Conservation (phyloP, 2,113 vertebrate genomes). For the Megatriorchis doriae region DNA sequence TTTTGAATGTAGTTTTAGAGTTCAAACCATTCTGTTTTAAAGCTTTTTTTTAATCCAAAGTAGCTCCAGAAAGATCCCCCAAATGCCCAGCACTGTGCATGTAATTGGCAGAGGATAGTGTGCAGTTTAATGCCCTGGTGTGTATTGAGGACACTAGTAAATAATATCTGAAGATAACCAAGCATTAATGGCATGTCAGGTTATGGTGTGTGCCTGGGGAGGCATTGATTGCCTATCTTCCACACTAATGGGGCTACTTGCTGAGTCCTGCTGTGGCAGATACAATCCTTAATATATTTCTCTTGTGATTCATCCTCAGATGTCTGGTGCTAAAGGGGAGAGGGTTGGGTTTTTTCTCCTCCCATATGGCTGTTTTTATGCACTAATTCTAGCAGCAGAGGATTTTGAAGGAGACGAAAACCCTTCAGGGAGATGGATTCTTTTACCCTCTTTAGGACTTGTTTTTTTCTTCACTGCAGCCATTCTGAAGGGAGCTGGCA, state of each 20-base stretch:
- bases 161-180: neutral
- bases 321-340: constrained; percentile 1
- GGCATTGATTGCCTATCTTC: neutral
- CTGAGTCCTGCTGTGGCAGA: constrained; percentile 19
- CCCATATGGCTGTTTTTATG: neutral
- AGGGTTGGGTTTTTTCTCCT: neutral
- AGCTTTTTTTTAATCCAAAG: neutral
- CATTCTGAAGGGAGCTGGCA: neutral
- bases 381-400: constrained; percentile 4
- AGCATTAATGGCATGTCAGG: neutral
- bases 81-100: neutral
- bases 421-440: neutral
- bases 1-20: neutral
- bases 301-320: constrained; percentile 31
- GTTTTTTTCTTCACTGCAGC: neutral
- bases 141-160: neutral
- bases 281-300: constrained; percentile 12
- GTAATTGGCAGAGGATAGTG: neutral
- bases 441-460: neutral
- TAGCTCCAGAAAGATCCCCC: neutral
- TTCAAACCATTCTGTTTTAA: neutral
- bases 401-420: neutral
- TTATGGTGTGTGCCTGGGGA: neutral
- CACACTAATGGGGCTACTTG: neutral
- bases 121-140: neutral